phyloP scores from a whole-genome alignment of 2,797 vertebrate genomes.

The Oophaga sylvatica region DNA sequence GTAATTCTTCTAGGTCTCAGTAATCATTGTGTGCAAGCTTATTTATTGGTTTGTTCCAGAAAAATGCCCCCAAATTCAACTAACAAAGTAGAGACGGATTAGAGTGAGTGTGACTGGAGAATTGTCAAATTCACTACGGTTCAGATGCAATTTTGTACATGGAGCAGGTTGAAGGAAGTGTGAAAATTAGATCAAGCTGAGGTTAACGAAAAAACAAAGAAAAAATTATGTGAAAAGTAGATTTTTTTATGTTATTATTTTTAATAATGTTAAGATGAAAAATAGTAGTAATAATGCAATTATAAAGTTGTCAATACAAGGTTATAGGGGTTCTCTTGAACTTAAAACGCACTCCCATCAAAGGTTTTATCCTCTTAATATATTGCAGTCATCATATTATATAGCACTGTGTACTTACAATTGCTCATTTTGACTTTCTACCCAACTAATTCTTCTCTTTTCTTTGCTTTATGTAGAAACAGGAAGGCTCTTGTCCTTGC shows the following conservation, averaged over 20 bases:
- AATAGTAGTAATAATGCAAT: background rate
- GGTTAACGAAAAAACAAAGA: background rate
- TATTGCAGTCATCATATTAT: too few relatives aligned
- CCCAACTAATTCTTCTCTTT: too few relatives aligned
- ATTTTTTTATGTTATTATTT: background rate
- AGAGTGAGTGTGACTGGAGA: background rate
- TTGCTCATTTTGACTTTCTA: too few relatives aligned
- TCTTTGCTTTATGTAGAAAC: too few relatives aligned
- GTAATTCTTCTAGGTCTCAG: constrained; percentile 26
- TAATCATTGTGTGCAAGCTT: constrained; percentile 29
- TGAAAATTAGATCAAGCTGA: background rate
- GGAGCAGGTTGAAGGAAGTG: background rate
- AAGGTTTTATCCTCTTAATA: too few relatives aligned
- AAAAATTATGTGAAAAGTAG: background rate
- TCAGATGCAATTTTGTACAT: background rate
- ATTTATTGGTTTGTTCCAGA: constrained; percentile 26
- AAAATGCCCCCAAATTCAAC: constrained; percentile 22
- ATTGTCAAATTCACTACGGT: background rate
- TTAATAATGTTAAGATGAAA: background rate
- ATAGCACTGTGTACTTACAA: too few relatives aligned
- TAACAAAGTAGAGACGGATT: constrained; percentile 21
- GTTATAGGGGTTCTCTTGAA: background rate
- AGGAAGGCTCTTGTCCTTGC: too few relatives aligned
- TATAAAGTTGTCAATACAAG: background rate
- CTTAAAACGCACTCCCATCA: too few relatives aligned